Conservation (phyloP, 2,888 invertebrate species). For the Seladonia tumulorum region DNA sequence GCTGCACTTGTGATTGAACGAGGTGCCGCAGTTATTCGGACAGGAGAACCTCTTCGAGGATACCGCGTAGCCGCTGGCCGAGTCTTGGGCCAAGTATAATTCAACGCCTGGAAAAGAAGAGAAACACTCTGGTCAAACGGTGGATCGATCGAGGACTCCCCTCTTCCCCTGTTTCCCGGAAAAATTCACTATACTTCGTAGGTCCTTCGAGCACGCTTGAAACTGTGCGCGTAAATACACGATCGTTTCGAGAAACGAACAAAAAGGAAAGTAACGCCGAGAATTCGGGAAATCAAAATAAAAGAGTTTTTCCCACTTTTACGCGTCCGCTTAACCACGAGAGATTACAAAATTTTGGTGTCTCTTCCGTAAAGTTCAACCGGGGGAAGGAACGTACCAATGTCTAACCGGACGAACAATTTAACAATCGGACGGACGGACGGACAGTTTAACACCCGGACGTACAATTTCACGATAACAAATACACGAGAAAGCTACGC, state of each 20-base stretch:
- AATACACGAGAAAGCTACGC: background rate
- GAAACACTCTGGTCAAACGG: slow-evolving; percentile 18
- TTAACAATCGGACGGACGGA: too few species aligned
- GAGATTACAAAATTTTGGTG: background rate
- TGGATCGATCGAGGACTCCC: background rate
- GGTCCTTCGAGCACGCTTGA: background rate
- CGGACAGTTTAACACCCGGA: background rate
- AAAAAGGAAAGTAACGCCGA: background rate
- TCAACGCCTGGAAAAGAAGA: slow-evolving; percentile 22
- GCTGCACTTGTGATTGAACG: slow-evolving; percentile 48
- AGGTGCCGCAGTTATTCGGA: slow-evolving; percentile 55
- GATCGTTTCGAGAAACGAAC: too few species aligned
- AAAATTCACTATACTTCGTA: background rate
- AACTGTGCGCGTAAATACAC: too few species aligned
- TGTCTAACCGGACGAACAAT: background rate
- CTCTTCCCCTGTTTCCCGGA: background rate
- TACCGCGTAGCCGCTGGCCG: background rate
- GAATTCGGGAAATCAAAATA: background rate
- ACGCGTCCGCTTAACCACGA: background rate
- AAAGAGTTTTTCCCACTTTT: background rate
- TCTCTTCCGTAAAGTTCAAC: background rate
- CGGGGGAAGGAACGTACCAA: background rate
- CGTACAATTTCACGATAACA: background rate
- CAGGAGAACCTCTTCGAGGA: slow-evolving; percentile 20
- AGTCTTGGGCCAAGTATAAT: background rate